These are phyloP conservation scores for Alsophila aescularia DNA, from an alignment of 2,888 invertebrate genomes.

Conservation along the genomic window DNA sequence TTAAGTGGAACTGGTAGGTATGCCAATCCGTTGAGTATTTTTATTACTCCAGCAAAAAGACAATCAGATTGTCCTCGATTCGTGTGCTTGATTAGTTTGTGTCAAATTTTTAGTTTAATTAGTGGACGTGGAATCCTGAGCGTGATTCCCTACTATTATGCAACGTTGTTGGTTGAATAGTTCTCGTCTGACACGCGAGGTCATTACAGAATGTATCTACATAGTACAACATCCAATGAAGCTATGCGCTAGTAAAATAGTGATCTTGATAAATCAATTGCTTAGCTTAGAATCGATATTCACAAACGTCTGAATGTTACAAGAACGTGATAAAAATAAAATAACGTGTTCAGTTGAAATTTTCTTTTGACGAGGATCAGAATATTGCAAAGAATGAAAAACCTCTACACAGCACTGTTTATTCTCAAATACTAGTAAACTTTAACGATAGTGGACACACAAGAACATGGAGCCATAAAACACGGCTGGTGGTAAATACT, in stretches of 20 bases:
- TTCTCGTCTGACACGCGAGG: conserved; percentile 55
- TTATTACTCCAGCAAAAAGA: conserved; percentile 43
- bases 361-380: no score
- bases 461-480: conserved; percentile 24
- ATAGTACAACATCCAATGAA: conserved; percentile 1
- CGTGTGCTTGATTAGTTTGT: conserved; percentile 29
- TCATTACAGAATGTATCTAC: conserved; percentile 28
- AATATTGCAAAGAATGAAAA: background rate
- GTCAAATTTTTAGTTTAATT: conserved; percentile 36
- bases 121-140: conserved; percentile 11
- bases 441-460: conserved; percentile 10
- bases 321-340: background rate
- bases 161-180: conserved; percentile 40
- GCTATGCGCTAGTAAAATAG: background rate
- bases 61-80: conserved; percentile 45
- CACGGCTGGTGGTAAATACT: conserved; percentile 24
- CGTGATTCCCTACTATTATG: conserved; percentile 49
- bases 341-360: background rate
- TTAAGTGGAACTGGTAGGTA: conserved; percentile 51
- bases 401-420: background rate
- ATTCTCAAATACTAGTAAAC: conserved; percentile 10
- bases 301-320: background rate
- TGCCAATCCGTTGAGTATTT: conserved; percentile 55
- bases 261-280: background rate
- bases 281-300: no score